A percentile compares a stretch with the other conserved stretches of the same genome.
These are phyloP conservation scores for Eupleurogrammus muticus DNA, from an alignment of 2,797 vertebrate genomes.

Conservation along the genomic window DNA sequence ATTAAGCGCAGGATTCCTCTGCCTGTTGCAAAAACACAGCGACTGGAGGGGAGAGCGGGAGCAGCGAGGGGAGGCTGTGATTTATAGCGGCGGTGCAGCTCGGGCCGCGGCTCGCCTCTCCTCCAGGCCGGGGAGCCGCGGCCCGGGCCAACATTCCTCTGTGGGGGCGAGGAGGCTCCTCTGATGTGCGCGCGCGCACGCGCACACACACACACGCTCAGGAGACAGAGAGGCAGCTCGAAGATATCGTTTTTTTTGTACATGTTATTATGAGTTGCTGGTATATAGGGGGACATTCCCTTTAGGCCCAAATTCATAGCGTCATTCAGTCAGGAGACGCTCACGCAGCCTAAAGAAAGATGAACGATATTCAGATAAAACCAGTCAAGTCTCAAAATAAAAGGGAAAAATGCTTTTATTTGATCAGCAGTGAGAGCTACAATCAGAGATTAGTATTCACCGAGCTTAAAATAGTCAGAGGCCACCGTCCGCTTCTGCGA, in stretches of 20 bases:
- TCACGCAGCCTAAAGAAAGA: too few species aligned
- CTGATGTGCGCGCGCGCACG: slow-evolving; percentile 41
- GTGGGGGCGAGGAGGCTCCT: slow-evolving; percentile 59
- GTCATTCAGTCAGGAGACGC: slow-evolving; percentile 7
- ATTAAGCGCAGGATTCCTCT: slow-evolving; percentile 85
- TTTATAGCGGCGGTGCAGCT: slow-evolving; percentile 78
- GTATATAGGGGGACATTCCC: neutral
- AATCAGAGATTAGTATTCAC: neutral
- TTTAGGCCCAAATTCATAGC: neutral
- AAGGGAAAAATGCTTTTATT: neutral
- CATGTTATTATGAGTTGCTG: neutral
- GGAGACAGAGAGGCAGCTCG: neutral
- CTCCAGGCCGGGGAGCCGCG: slow-evolving; percentile 67
- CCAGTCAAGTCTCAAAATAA: neutral
- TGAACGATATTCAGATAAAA: neutral
- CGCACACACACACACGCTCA: slow-evolving; percentile 9
- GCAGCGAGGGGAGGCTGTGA: slow-evolving; percentile 74
- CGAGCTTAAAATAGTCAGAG: neutral
- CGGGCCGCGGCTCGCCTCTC: slow-evolving; percentile 64
- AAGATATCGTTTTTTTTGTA: slow-evolving; percentile 6
- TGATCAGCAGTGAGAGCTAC: neutral
- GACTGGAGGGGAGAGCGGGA: slow-evolving; percentile 65
- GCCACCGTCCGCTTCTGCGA: neutral
- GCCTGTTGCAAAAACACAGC: slow-evolving; percentile 83
- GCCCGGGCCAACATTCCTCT: slow-evolving; percentile 76